phyloP scores from a whole-genome alignment of 37 sponge, comb jelly and placozoan species.

The Halisarca cf. caerulea region DNA sequence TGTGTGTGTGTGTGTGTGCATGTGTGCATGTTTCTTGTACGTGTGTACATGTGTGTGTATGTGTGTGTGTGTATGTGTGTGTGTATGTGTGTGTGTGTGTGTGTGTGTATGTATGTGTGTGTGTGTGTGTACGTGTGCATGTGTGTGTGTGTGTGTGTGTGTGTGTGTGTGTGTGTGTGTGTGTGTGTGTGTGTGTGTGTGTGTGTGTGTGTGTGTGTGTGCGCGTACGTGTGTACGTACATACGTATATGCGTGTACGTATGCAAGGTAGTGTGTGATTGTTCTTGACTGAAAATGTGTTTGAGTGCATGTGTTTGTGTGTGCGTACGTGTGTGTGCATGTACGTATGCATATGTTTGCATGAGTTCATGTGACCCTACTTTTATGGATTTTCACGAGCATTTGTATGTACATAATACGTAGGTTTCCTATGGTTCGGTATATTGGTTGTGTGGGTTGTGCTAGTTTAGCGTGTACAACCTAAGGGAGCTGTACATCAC shows the following conservation, averaged over 20 bases:
- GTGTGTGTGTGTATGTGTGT: slow-evolving; percentile 23
- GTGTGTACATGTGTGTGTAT: not conserved
- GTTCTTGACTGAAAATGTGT: not conserved
- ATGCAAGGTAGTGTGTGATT: not conserved
- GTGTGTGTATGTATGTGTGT: not conserved
- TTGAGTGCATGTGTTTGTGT: not conserved
- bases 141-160: too few relatives aligned
- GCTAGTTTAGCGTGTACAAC: too few relatives aligned
- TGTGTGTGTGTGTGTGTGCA: not conserved
- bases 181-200: slow-evolving; percentile 17
- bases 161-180: too few relatives aligned
- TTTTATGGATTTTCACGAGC: too few relatives aligned
- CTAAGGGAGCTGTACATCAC: too few relatives aligned
- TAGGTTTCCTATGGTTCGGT: too few relatives aligned
- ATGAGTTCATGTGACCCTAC: too few relatives aligned
- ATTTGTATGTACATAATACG: too few relatives aligned
- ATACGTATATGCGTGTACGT: too few relatives aligned
- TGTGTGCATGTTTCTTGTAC: not conserved
- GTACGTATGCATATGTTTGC: not conserved
- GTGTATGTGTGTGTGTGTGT: too few relatives aligned
- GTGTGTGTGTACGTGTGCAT: too few relatives aligned
- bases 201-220: not conserved
- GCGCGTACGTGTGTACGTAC: not conserved
- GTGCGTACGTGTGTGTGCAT: not conserved
- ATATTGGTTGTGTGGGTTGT: too few relatives aligned